A percentile compares a stretch with the other conserved stretches of the same genome.
phyloP scores from a whole-genome alignment of 2,113 vertebrate species.

The Synodontis membranacea region DNA sequence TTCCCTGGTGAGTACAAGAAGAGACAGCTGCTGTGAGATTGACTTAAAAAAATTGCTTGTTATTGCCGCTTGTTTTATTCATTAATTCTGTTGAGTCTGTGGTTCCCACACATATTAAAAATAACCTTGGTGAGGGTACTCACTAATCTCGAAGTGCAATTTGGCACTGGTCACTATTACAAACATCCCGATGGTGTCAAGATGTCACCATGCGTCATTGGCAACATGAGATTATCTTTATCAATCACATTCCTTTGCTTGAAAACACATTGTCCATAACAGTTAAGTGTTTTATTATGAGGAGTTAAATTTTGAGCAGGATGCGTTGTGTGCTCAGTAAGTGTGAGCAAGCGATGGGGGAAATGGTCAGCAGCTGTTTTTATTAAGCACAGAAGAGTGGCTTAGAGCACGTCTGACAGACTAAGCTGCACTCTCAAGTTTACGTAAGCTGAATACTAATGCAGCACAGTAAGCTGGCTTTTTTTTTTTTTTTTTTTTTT shows the following conservation, averaged over 20 bases:
- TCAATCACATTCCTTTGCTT: neutral
- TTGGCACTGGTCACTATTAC: neutral
- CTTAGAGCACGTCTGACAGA: neutral
- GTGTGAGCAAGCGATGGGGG: neutral
- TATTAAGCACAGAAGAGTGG: neutral
- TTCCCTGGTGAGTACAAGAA: conserved; percentile 88
- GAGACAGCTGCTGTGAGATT: neutral
- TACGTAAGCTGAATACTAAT: neutral
- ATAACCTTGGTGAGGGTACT: neutral
- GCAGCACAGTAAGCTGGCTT: neutral
- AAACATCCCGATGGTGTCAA: neutral
- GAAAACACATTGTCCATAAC: neutral
- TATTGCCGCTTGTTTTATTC: neutral
- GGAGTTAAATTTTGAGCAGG: neutral
- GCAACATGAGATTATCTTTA: neutral
- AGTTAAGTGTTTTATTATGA: neutral
- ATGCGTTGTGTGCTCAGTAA: neutral
- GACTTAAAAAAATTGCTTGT: neutral
- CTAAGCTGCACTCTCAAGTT: neutral
- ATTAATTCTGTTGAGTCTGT: neutral
- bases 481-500: too few species aligned
- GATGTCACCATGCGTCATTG: neutral
- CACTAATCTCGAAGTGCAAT: neutral
- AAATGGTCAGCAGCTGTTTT: neutral
- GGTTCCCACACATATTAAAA: neutral